Evolutionary conservation across 2,888 invertebrate species (phyloP).

Genomic region (Leptinotarsa peninsularis): DNA sequence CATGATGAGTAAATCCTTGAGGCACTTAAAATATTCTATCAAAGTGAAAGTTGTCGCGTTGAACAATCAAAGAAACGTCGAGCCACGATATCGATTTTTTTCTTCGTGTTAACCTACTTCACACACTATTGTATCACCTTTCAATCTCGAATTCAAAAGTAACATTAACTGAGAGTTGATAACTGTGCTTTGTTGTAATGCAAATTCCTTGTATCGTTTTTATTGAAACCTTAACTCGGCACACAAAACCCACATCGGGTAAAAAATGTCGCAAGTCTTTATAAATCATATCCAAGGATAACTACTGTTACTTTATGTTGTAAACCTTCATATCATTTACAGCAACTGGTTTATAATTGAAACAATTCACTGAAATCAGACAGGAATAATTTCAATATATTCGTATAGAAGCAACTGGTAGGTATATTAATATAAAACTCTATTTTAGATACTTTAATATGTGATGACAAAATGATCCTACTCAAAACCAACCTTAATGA

Average conservation of each 20-base stretch:
- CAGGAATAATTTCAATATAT: background rate
- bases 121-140: constrained; percentile 6
- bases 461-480: too few relatives aligned
- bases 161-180: constrained; percentile 5
- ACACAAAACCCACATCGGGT: constrained; percentile 22
- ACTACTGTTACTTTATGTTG: constrained; percentile 53
- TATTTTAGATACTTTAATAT: too few relatives aligned
- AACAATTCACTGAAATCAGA: constrained; percentile 1
- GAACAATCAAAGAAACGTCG: background rate
- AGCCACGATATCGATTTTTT: background rate
- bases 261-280: constrained; percentile 53
- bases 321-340: constrained; percentile 19
- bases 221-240: background rate
- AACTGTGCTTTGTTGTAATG: constrained; percentile 7
- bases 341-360: constrained; percentile 23
- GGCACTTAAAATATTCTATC: background rate
- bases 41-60: constrained; percentile 8
- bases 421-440: too few relatives aligned
- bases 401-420: background rate
- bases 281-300: constrained; percentile 49
- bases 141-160: constrained; percentile 7
- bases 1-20: background rate
- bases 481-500: too few relatives aligned
- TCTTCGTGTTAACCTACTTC: constrained; percentile 11
- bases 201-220: constrained; percentile 15